phyloP scores from a whole-genome alignment of 2,113 vertebrate genomes.

The Thryonomys swinderianus region DNA sequence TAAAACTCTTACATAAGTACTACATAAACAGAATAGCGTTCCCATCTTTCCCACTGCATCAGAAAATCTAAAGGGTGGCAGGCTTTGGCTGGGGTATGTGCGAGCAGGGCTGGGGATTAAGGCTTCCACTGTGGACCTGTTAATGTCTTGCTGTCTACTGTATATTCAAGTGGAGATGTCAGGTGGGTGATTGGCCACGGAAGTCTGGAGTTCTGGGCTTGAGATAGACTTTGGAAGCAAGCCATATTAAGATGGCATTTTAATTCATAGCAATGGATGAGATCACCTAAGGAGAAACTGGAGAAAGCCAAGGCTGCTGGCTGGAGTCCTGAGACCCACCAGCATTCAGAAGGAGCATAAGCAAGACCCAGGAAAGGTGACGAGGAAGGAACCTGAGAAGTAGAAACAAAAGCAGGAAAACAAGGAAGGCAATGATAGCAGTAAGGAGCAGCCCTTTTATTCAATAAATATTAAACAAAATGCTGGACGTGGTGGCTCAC shows the following conservation, averaged over 20 bases:
- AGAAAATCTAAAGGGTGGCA: background rate
- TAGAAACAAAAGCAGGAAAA: background rate
- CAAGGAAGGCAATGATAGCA: background rate
- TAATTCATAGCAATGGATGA: slow-evolving; percentile 40
- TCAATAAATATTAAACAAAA: background rate
- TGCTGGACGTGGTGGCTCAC: no score
- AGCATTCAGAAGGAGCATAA: background rate
- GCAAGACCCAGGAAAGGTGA: background rate
- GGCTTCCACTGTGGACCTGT: background rate
- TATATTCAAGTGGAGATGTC: background rate
- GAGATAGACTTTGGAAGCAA: slow-evolving; percentile 40
- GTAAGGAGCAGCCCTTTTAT: background rate
- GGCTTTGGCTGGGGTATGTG: background rate
- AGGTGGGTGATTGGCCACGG: background rate
- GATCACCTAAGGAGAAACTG: background rate
- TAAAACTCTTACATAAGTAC: background rate
- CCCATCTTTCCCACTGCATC: background rate
- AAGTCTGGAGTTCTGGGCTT: slow-evolving; percentile 13
- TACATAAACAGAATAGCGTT: background rate
- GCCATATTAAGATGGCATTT: slow-evolving; percentile 30
- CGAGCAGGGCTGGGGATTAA: background rate
- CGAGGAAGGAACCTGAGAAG: background rate
- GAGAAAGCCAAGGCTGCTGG: background rate
- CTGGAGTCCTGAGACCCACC: background rate
- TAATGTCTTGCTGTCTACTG: slow-evolving; percentile 50